A percentile compares a stretch with the other conserved stretches of the same genome.
Conservation (phyloP, 2,888 invertebrate genomes). For the Malthinus flaveolus region DNA sequence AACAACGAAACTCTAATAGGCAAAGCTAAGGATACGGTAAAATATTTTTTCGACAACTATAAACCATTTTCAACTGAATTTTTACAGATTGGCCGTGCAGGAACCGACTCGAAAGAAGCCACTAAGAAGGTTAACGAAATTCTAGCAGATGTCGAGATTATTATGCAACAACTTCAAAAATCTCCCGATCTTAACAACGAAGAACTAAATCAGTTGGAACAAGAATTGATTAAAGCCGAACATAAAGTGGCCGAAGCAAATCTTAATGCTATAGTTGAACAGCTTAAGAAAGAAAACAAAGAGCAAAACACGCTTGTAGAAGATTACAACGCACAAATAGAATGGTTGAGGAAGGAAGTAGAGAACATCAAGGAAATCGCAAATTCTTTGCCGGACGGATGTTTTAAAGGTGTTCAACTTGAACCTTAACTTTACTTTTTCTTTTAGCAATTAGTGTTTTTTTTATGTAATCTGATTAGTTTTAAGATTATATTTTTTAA, state of each 20-base stretch:
- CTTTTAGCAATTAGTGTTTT: not conserved
- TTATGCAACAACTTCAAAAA: conserved; percentile 75
- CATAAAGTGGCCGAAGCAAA: conserved; percentile 70
- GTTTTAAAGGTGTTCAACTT: conserved; percentile 73
- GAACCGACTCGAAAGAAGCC: conserved; percentile 79
- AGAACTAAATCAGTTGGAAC: conserved; percentile 64
- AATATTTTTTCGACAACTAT: not conserved
- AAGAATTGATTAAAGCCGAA: conserved; percentile 71
- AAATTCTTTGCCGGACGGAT: conserved; percentile 79
- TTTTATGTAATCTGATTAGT: not conserved
- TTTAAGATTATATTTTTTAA: not conserved
- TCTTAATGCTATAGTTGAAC: conserved; percentile 74
- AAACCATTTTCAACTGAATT: not conserved
- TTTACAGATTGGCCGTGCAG: conserved; percentile 81
- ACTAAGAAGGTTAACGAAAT: conserved; percentile 82
- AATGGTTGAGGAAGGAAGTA: conserved; percentile 72
- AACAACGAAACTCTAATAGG: conserved; percentile 72
- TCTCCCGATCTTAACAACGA: conserved; percentile 72
- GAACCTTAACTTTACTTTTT: conserved; percentile 61
- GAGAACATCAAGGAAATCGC: conserved; percentile 81
- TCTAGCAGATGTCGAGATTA: conserved; percentile 74
- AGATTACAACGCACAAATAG: conserved; percentile 77
- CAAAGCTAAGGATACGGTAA: conserved; percentile 73
- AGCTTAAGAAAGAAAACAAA: conserved; percentile 66
- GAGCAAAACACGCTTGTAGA: conserved; percentile 69